Evolutionary conservation across 2,113 vertebrate genomes (phyloP), one percentile per base, ranked within the genome.

Genomic region (Danionella cerebrum): DNA sequence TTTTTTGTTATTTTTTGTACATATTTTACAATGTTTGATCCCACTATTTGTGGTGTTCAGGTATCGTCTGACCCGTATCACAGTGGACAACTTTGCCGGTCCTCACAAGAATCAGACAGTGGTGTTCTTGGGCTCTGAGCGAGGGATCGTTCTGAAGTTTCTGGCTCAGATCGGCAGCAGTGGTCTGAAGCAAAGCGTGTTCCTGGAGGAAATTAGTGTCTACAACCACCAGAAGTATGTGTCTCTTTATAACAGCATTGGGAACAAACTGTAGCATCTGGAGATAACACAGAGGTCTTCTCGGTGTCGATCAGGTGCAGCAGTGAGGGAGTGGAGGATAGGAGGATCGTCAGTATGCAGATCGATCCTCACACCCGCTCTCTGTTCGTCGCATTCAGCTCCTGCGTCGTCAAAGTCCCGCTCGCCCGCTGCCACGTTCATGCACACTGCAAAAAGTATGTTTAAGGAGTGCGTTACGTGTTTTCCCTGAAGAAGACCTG

Each of bases 201-300:
- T 98, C 77, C 86, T 98, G 86, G 96, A 98, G 85, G 96, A 98
- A 85, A 90, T 98, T 83, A 96, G 77, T 50, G 75, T 97, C 89
- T 98, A 97, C 87, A 97, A 97, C 84, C 87, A 92, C 48, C 94
- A 98, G 84, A 98, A 95, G 96, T 97, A 79, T 21, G 93, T 91
- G 73, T 76, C 76, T 78, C 83, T 86, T 85, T 85, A 81, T 85
- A n/a, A n/a, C n/a, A n/a, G n/a, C n/a, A n/a, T n/a, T n/a, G n/a
- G n/a, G n/a, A n/a, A n/a, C n/a, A n/a, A n/a, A n/a, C n/a, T n/a
- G n/a, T n/a, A n/a, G n/a, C n/a, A n/a, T n/a, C n/a, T n/a, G n/a
- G n/a, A n/a, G n/a, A n/a, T n/a, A n/a, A n/a, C n/a, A n/a, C n/a
- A n/a, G n/a, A n/a, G 4, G 4, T 29, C 21, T n/a, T n/a, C 21